phyloP scores from a whole-genome alignment of 2,797 vertebrate genomes.

The Apogon hyalosoma region DNA sequence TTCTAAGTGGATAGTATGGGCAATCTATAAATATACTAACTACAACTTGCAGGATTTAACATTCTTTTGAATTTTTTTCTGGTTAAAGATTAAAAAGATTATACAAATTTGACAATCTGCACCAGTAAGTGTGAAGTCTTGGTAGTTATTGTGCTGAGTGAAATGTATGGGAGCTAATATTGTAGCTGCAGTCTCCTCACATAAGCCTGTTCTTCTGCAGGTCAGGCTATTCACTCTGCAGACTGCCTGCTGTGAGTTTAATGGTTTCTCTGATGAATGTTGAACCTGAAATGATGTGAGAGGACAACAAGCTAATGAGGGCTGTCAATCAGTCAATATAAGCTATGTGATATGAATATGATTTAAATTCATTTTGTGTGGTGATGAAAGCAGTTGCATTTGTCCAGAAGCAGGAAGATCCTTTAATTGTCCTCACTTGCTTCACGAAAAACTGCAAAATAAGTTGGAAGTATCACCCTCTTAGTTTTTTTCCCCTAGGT shows the following conservation, averaged over 20 bases:
- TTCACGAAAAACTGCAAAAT: background rate
- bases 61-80: background rate
- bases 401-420: background rate
- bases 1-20: background rate
- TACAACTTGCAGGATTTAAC: background rate
- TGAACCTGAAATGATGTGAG: slow-evolving; percentile 33
- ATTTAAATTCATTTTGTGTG: slow-evolving; percentile 12
- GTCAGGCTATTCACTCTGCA: background rate
- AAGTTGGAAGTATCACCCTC: background rate
- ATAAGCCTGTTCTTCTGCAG: slow-evolving; percentile 5
- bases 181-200: background rate
- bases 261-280: slow-evolving; percentile 50
- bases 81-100: background rate
- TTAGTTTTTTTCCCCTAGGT: no score
- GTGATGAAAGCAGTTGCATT: background rate
- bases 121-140: background rate
- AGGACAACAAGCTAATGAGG: slow-evolving; percentile 46
- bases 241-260: slow-evolving; percentile 31
- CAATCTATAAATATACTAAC: background rate
- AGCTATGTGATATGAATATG: slow-evolving; percentile 28
- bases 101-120: background rate
- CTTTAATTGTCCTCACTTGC: background rate
- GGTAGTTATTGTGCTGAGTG: background rate
- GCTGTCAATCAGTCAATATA: slow-evolving; percentile 40
- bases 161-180: background rate